Evolutionary conservation across 2,113 vertebrate species (phyloP).

Genomic region (Ciconia stormi): DNA sequence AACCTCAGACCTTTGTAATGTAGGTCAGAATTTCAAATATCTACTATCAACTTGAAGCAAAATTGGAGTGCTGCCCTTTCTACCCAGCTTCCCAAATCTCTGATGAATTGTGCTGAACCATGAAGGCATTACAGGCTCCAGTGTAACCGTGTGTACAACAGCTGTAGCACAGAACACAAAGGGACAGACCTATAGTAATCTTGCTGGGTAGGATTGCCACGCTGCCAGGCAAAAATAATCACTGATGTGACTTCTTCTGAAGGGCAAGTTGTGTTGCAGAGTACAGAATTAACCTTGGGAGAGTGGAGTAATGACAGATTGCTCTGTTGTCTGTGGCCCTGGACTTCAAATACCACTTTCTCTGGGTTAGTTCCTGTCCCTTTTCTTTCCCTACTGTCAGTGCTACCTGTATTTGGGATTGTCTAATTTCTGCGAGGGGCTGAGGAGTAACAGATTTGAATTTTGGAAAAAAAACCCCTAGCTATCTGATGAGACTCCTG

Average conservation of each 20-base stretch:
- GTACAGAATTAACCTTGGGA: neutral
- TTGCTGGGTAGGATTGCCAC: neutral
- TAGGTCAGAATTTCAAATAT: neutral
- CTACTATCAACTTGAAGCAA: neutral
- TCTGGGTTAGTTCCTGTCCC: neutral
- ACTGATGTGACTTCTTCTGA: neutral
- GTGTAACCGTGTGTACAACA: neutral
- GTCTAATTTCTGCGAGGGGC: neutral
- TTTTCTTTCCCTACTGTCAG: neutral
- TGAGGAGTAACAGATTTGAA: neutral
- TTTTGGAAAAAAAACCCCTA: neutral
- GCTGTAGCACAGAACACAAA: neutral
- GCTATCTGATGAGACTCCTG: neutral
- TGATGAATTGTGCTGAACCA: constrained; percentile 33
- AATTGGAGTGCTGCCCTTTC: constrained; percentile 28
- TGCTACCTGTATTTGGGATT: neutral
- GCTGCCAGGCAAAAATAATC: neutral
- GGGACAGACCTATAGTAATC: neutral
- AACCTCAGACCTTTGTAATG: neutral
- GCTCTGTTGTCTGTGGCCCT: neutral
- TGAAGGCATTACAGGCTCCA: neutral
- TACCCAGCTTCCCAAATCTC: neutral
- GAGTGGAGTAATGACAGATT: neutral
- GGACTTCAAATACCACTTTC: neutral
- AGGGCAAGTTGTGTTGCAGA: neutral